phyloP scores from a whole-genome alignment of 2,797 vertebrate genomes.

The Cygnus olor region DNA sequence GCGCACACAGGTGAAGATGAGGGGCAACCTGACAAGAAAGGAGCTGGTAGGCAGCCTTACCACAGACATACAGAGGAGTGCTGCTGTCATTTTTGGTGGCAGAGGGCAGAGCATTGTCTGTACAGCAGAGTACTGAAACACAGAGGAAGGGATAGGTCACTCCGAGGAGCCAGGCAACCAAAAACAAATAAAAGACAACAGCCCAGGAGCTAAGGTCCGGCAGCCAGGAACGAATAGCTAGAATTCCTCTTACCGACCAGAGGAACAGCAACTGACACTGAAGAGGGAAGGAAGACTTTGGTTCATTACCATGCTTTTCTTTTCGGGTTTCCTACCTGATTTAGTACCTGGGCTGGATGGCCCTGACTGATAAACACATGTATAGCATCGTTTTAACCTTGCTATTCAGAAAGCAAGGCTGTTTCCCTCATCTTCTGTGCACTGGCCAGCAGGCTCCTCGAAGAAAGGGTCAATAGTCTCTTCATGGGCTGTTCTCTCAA shows the following conservation, averaged over 20 bases:
- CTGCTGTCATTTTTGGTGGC: not conserved
- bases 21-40: not conserved
- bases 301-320: not conserved
- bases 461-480: not conserved
- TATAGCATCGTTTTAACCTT: not conserved
- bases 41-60: not conserved
- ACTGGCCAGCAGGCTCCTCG: not conserved
- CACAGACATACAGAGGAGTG: not conserved
- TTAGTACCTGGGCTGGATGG: not conserved
- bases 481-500: not conserved
- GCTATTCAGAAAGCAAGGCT: not conserved
- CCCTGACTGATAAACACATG: not conserved
- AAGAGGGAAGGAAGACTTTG: not conserved
- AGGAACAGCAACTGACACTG: not conserved
- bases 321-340: not conserved
- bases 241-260: constrained; percentile 2
- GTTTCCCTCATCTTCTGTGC: not conserved
- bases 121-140: constrained; percentile 16
- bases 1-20: not conserved
- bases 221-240: constrained; percentile 34
- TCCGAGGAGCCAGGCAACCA: constrained; percentile 38
- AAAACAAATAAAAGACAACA: constrained; percentile 46
- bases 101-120: not conserved
- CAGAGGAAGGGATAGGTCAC: constrained; percentile 2
- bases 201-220: constrained; percentile 35